Conservation (phyloP, 2,888 invertebrate genomes). For the Leptopilina myrica region DNA sequence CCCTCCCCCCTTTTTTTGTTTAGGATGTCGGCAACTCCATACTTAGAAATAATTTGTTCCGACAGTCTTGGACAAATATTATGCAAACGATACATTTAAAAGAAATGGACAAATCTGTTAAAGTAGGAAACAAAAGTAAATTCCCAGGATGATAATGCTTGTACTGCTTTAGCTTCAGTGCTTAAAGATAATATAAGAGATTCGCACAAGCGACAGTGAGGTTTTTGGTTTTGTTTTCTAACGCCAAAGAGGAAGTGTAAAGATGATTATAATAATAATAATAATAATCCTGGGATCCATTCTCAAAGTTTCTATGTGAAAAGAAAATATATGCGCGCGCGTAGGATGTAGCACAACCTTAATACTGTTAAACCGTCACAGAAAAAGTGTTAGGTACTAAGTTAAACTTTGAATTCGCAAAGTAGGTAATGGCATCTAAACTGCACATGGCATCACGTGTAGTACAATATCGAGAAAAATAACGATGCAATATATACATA, state of each 20-base stretch:
- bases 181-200: neutral
- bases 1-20: too few species aligned
- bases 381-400: constrained; percentile 41
- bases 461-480: too few species aligned
- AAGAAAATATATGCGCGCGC: constrained; percentile 58
- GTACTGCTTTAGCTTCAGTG: too few species aligned
- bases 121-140: too few species aligned
- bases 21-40: too few species aligned
- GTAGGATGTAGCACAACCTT: constrained; percentile 69
- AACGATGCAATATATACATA: too few species aligned
- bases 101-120: too few species aligned
- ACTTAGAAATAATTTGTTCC: too few species aligned
- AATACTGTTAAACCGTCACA: constrained; percentile 60
- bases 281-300: constrained; percentile 45
- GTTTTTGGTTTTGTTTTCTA: constrained; percentile 5
- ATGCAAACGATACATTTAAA: too few species aligned
- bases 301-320: constrained; percentile 54
- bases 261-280: too few species aligned
- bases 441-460: constrained; percentile 46
- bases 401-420: constrained; percentile 65
- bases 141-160: too few species aligned
- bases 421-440: constrained; percentile 68
- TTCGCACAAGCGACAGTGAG: neutral
- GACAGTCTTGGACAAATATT: too few species aligned
- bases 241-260: neutral